Percentiles rank a stretch among this genome's conserved stretches.
These are phyloP conservation scores for Diplogasteroides magnus DNA, from an alignment of 1,140 invertebrate species.

Conservation along the genomic window DNA sequence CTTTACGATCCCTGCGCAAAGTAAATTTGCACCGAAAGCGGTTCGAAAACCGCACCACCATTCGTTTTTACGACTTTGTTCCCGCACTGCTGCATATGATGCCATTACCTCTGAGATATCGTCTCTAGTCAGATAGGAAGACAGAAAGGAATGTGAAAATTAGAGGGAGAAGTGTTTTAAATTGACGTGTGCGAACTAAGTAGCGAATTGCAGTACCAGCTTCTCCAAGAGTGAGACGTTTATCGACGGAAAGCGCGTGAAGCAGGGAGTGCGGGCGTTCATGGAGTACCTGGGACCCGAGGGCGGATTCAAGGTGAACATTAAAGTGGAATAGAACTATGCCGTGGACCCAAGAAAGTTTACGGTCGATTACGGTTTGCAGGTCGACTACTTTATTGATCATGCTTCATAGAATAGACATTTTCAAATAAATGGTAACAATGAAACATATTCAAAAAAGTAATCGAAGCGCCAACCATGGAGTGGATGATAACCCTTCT, in stretches of 20 bases:
- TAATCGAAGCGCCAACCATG: too few relatives aligned
- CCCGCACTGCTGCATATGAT: neutral
- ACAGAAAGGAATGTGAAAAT: neutral
- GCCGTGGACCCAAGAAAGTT: too few relatives aligned
- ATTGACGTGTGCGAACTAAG: too few relatives aligned
- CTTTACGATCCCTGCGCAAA: too few relatives aligned
- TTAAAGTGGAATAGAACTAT: too few relatives aligned
- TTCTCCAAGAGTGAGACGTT: conserved; percentile 30
- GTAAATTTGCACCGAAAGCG: neutral
- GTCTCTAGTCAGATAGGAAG: neutral
- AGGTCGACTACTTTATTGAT: too few relatives aligned
- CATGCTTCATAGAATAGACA: too few relatives aligned
- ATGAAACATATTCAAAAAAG: too few relatives aligned
- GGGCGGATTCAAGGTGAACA: conserved; percentile 36
- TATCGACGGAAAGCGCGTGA: conserved; percentile 31
- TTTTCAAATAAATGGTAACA: too few relatives aligned
- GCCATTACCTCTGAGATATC: neutral
- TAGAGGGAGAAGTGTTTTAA: neutral
- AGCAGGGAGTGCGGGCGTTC: conserved; percentile 29
- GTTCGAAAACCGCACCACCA: neutral
- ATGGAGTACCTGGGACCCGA: conserved; percentile 35
- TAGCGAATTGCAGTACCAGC: conserved; percentile 21
- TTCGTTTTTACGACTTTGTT: neutral
- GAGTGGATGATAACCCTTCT: too few relatives aligned
- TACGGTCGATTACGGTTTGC: too few relatives aligned